Percentiles rank a stretch among this genome's conserved stretches.
phyloP scores from a whole-genome alignment of 2,888 invertebrate species.

The Eupithecia pulchellata region DNA sequence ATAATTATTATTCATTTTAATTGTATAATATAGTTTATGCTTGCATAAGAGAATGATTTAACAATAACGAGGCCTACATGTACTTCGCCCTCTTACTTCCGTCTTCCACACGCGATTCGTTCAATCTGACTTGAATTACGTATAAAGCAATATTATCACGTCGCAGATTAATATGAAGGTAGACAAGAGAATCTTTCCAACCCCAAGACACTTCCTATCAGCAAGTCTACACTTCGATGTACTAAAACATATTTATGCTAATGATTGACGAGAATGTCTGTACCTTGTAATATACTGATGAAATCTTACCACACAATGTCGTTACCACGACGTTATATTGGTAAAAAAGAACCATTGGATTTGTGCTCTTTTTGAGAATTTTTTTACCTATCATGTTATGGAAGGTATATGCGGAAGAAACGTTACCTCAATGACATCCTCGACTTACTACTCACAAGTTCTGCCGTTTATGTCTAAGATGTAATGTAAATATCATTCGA shows the following conservation, averaged over 20 bases:
- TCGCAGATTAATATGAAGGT: constrained; percentile 8
- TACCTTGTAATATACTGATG: background rate
- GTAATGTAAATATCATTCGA: constrained; percentile 33
- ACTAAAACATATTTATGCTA: background rate
- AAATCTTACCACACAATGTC: background rate
- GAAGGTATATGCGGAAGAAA: constrained; percentile 26
- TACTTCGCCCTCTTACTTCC: constrained; percentile 14
- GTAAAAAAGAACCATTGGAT: background rate
- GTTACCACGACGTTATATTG: background rate
- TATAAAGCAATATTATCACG: constrained; percentile 13
- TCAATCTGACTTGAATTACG: constrained; percentile 13
- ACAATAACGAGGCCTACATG: constrained; percentile 42
- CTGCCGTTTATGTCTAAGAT: constrained; percentile 46
- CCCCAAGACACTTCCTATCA: background rate
- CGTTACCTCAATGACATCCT: constrained; percentile 48
- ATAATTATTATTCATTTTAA: constrained; percentile 36
- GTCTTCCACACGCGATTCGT: constrained; percentile 14
- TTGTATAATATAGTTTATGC: constrained; percentile 33
- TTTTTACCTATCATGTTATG: constrained; percentile 10
- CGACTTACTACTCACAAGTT: constrained; percentile 53
- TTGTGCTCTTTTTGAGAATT: background rate
- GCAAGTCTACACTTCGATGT: constrained; percentile 13
- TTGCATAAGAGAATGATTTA: constrained; percentile 37
- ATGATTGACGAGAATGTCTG: background rate
- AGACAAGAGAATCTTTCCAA: constrained; percentile 9